Evolutionary conservation across 2,888 invertebrate genomes (phyloP).

Genomic region (Hemicrepidius hirtus): DNA sequence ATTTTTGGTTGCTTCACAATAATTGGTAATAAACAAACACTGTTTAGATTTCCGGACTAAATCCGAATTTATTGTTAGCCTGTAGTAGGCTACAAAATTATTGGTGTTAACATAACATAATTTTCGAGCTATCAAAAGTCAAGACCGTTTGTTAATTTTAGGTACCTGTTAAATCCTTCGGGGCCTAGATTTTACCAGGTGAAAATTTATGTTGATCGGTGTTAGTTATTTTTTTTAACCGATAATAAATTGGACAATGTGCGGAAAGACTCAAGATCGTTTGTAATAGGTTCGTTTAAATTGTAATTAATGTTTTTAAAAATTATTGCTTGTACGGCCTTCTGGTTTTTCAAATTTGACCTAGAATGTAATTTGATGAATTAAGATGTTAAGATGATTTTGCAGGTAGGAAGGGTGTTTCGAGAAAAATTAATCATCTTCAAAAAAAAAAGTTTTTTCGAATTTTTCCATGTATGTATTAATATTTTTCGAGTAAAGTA

Average conservation of each 20-base stretch:
- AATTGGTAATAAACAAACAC: constrained; percentile 10
- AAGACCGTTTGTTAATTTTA: constrained; percentile 3
- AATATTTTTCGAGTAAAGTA: no score
- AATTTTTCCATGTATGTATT: no score
- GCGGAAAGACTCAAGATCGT: constrained; percentile 11
- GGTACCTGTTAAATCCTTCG: constrained; percentile 10
- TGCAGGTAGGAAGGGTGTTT: no score
- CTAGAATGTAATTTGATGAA: background rate
- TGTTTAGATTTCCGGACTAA: background rate
- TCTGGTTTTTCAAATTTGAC: constrained; percentile 1
- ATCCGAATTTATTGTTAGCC: constrained; percentile 19
- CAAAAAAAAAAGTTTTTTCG: no score
- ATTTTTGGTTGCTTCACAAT: constrained; percentile 5
- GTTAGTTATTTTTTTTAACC: background rate
- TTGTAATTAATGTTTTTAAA: background rate
- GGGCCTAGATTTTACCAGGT: background rate
- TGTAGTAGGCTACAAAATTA: background rate
- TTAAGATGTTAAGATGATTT: no score
- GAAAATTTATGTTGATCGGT: background rate
- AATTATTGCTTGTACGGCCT: constrained; percentile 15
- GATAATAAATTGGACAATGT: constrained; percentile 16
- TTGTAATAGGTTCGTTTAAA: background rate
- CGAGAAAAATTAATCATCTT: no score
- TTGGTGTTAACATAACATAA: background rate
- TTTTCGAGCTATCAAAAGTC: constrained; percentile 16